Evolutionary conservation across 2,888 invertebrate species (phyloP), one percentile per base, ranked within the genome.

Genomic region (Cephus sareptanus): DNA sequence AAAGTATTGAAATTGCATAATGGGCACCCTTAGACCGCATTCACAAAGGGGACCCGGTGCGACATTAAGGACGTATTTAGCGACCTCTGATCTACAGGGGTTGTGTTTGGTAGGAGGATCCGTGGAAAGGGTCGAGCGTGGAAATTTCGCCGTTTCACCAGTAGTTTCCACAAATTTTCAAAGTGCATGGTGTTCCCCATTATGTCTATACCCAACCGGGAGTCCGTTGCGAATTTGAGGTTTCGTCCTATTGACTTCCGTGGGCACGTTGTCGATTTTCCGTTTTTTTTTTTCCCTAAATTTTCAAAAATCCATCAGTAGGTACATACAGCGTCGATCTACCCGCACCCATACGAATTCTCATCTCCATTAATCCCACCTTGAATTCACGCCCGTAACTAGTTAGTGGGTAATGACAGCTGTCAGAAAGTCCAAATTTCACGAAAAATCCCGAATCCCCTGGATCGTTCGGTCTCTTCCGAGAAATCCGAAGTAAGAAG

Each of bases 31-130:
- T 69, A 34, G 77, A 79, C 80, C 79, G 77, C 75, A 77, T 68
- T 69, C 69, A 75, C 75, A 79, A 73, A 75, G 56, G 75, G 71
- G n/a, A 79, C 75, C 79, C 77, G 75, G 75, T 76, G 80, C 80
- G 83, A 82, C 83, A 86, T 90, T 89, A 89, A 87, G 84, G 82
- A 84, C 81, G 86, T 87, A 87, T 90, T 89, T 89, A 89, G 87
- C 86, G 80, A 84, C 79, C 81, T 86, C 86, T 83, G 83, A 76
- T 56, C 56, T 23, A 56, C 56, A 56, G 56, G 56, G 56, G 56
- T 56, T 56, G 56, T 23, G 56, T 56, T 56, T 56, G 56, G 56
- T 56, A 56, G 56, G 56, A 56, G 56, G 56, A 56, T 56, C 56
- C 74, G 69, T 23, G 71, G 79, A 77, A 81, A 86, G 81, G 81